A percentile compares a stretch with the other conserved stretches of the same genome.
Evolutionary conservation across 2,113 vertebrate species (phyloP).

Genomic region (Lycaon pictus): DNA sequence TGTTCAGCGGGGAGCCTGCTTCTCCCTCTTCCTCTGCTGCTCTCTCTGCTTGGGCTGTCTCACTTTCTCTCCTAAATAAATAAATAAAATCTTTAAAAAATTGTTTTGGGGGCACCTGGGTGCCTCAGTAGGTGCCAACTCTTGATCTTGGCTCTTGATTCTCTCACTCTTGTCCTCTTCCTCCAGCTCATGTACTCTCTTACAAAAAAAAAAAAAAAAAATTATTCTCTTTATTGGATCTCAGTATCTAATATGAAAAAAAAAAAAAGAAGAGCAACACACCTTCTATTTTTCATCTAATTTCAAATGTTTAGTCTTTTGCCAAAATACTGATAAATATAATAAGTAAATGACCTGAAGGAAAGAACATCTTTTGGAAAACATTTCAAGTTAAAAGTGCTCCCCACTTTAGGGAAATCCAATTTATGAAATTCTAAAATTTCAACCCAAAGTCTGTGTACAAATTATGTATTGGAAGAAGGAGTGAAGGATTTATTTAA

Average conservation of each 20-base stretch:
- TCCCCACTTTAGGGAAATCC: constrained; percentile 31
- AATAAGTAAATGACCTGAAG: neutral
- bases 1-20: neutral
- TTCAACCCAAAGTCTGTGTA: constrained; percentile 26
- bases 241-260: neutral
- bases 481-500: constrained; percentile 27
- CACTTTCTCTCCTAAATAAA: neutral
- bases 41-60: neutral
- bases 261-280: neutral
- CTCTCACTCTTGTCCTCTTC: neutral
- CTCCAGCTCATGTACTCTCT: neutral
- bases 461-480: neutral
- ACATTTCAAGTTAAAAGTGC: constrained; percentile 9
- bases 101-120: neutral
- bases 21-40: neutral
- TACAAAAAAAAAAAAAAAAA: neutral
- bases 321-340: constrained; percentile 49
- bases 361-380: neutral
- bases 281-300: constrained; percentile 13
- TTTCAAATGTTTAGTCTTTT: neutral
- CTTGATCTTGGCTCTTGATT: neutral
- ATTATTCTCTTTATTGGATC: neutral
- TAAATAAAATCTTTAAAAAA: neutral
- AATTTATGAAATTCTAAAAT: constrained; percentile 6
- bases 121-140: neutral